These are phyloP conservation scores for Lasioglossum calceatum DNA, from an alignment of 2,888 invertebrate genomes.

Conservation along the genomic window DNA sequence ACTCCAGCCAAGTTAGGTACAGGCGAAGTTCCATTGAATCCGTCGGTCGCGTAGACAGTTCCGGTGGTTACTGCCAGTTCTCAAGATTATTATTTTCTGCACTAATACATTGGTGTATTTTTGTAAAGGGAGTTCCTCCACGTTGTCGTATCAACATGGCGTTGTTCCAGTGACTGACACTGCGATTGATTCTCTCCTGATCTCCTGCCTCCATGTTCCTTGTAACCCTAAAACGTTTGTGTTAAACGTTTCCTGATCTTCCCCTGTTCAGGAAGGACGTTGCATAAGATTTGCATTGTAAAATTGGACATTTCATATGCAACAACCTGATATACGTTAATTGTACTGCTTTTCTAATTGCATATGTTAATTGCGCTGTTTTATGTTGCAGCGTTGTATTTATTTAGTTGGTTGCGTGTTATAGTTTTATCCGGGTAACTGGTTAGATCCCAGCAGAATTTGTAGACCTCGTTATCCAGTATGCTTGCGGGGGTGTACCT, in stretches of 20 bases:
- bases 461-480: constrained; percentile 15
- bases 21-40: background rate
- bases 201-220: background rate
- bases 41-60: background rate
- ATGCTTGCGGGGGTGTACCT: constrained; percentile 17
- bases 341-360: too few relatives aligned
- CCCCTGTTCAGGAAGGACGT: too few relatives aligned
- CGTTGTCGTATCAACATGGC: background rate
- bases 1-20: background rate
- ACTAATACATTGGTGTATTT: background rate
- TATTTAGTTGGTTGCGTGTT: background rate
- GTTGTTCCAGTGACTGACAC: background rate
- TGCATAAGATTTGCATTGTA: too few relatives aligned
- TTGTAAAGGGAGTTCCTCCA: background rate
- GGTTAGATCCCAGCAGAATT: background rate
- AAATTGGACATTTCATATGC: too few relatives aligned
- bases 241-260: background rate
- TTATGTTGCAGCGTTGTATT: background rate
- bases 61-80: background rate
- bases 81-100: background rate
- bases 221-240: background rate
- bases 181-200: background rate
- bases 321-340: too few relatives aligned
- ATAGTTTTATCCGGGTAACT: background rate
- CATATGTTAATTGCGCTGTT: background rate